A percentile compares a stretch with the other conserved stretches of the same genome.
These are phyloP conservation scores for Dolichopus griseipennis DNA, from an alignment of 2,888 invertebrate genomes.

Conservation along the genomic window DNA sequence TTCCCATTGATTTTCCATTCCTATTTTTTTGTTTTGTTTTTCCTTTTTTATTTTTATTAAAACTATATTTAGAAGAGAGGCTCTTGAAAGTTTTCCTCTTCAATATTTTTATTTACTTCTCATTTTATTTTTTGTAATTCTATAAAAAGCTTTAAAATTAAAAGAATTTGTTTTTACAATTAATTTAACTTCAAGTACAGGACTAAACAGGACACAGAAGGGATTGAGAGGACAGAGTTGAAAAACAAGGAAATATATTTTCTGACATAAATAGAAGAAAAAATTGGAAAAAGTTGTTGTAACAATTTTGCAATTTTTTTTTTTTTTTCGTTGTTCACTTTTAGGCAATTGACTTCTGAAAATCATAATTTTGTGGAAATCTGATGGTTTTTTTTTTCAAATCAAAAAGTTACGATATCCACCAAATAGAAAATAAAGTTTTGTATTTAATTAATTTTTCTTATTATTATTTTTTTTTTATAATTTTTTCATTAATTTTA, in stretches of 20 bases:
- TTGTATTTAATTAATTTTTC: too few relatives aligned
- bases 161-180: neutral
- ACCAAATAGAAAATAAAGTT: too few relatives aligned
- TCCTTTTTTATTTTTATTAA: neutral
- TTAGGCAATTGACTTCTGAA: neutral
- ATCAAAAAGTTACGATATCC: too few relatives aligned
- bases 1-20: too few relatives aligned
- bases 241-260: too few relatives aligned
- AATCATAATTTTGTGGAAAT: neutral
- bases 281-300: neutral
- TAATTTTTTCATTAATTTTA: too few relatives aligned
- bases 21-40: too few relatives aligned
- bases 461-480: too few relatives aligned
- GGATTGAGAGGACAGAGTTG: too few relatives aligned
- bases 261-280: neutral
- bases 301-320: too few relatives aligned
- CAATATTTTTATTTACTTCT: neutral
- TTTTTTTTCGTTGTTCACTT: neutral
- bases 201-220: too few relatives aligned
- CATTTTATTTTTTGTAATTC: neutral
- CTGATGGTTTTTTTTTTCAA: too few relatives aligned
- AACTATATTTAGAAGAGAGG: neutral
- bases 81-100: neutral
- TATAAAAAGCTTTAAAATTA: neutral
- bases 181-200: neutral